Base-by-base conservation (phyloP, 2,797 vertebrate genomes). In the Pseudomugil gertrudae region DNA sequence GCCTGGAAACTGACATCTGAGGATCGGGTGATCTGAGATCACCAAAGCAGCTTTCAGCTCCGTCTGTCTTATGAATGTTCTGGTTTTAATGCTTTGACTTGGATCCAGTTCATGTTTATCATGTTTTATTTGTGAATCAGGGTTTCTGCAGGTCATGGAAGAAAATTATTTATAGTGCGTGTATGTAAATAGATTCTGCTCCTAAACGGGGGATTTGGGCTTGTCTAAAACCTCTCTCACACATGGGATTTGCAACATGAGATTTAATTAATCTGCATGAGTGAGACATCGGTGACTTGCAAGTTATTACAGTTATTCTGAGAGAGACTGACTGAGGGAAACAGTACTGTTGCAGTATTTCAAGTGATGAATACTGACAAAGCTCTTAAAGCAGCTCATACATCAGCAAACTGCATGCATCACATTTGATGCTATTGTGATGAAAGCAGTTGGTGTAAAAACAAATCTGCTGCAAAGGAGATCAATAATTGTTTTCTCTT, bases 11-110 rank as follows among this genome's bases (percentile, higher is more conserved):
- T 11, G 50, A 30, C 57, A 38, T 78, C 70, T 63, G 59, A 70
- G n/a, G 60, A 36, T 56, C 33, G 59, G 63, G 63, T 74, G 72
- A 58, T n/a, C 45, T 57, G 29, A 43, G 68, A 78, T 68, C 66
- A 9, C 60, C 50, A 55, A 67, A 70, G 79, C 75, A 83, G 73
- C 81, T 86, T 82, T 69, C 43, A 66, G 77, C 54, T 66, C 29
- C 68, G 53, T 69, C 59, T 78, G 66, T 52, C 48, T 48, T 61
- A 26, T 74, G 56, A 70, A 72, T 67, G 47, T 85, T 78, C 76
- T 64, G 11, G 33, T 80, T 72, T 74, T 55, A 54, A 74, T 69
- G 82, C 73, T 85, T 80, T 78, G 55, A 79, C 67, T 82, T 69
- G 70, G 55, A 73, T 64, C 30, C 48, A 53, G 63, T 75, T 48